Base-by-base conservation (phyloP, 2,113 vertebrate species). In the Copsychus sechellarum region DNA sequence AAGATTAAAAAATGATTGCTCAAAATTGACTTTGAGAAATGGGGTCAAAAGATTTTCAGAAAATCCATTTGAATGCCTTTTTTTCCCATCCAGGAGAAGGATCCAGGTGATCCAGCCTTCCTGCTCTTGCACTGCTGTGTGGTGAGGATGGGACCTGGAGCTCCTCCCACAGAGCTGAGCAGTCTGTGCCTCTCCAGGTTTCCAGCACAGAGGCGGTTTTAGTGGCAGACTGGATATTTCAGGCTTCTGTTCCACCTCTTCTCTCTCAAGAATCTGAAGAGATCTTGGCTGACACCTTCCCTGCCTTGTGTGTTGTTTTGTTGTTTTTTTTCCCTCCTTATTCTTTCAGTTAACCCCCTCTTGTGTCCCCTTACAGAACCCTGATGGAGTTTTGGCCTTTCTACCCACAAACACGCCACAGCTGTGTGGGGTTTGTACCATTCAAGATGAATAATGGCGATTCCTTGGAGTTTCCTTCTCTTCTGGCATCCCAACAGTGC, bases 221-320 rank as follows among this genome's bases (percentile, higher is more conserved):
- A 65, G 74, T 50, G 84, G 72, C 81, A 95, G 93, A 94, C 87
- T 62, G 80, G 47, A 2, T 95, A 92, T 85, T 91, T 95, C 51
- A 56, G 53, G 81, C 58, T 79, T 51, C 58, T 76, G 3, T 71
- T 87, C 78, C 89, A 94, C 62, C 81, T 94, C 81, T 69, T 93
- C 62, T 79, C 83, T 89, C 78, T 42, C 54, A 51, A 78, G 33
- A n/a, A 69, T 77, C 79, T 73, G 48, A 57, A 76, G 58, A 77
- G 26, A 54, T 81, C 65, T 81, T 74, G 85, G 84, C 91, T 93
- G 81, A 79, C 84, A 88, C 77, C 57, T 89, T 92, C 53, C 31
- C 43, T 84, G 73, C 70, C 57, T 91, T 18, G 36, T 43, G 40
- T 54, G 76, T 9, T 84, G 18, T 18, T 16, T 64, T 56, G 50